Evolutionary conservation across 64 coral and sea anemone genomes (phyloP).

Genomic region (Dendrophyllia cribrosa): DNA sequence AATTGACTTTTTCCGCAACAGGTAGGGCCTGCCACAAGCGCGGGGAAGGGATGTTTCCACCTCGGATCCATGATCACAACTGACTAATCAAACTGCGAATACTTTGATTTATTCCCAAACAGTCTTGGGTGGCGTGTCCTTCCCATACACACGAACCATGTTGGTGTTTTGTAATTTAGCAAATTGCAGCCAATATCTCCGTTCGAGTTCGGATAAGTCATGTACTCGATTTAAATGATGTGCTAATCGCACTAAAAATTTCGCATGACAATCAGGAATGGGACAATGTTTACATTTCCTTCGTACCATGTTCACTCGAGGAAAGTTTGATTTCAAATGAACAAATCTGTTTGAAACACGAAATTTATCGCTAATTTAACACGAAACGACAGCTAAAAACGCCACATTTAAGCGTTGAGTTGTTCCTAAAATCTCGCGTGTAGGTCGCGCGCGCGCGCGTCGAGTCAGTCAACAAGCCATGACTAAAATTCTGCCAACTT

Average conservation of each 20-base stretch:
- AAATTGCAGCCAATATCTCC: slow-evolving; percentile 15
- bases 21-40: too few species aligned
- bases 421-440: too few species aligned
- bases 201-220: slow-evolving; percentile 17
- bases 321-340: neutral
- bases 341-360: neutral
- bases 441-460: neutral
- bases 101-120: too few species aligned
- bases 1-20: too few species aligned
- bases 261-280: neutral
- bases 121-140: too few species aligned
- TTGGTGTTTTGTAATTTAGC: slow-evolving; percentile 42
- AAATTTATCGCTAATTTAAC: neutral
- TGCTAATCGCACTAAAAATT: slow-evolving; percentile 9
- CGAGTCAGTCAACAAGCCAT: too few species aligned
- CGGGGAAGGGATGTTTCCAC: too few species aligned
- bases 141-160: too few species aligned
- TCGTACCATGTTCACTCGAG: neutral
- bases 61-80: too few species aligned
- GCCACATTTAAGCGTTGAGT: neutral
- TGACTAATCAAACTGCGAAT: too few species aligned
- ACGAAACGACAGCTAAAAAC: too few species aligned
- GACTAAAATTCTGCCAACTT: too few species aligned
- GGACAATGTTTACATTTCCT: neutral
- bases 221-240: slow-evolving; percentile 44